Percentiles rank a stretch among this genome's conserved stretches.
These are phyloP conservation scores for Phenganax stokvisi DNA, from an alignment of 92 coral and sea anemone genomes.

Conservation along the genomic window DNA sequence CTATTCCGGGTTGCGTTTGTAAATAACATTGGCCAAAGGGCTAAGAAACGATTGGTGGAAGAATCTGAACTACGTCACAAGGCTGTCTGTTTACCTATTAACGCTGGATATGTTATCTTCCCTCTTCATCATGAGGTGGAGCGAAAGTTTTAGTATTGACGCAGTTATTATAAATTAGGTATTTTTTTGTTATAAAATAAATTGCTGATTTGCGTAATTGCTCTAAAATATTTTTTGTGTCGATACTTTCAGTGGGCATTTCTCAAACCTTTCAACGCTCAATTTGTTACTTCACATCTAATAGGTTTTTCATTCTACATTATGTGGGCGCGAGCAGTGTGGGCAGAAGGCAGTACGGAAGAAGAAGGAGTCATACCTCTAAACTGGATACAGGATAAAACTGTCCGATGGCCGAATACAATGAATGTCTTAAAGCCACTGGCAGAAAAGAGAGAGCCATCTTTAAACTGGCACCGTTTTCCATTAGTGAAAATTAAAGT, in stretches of 20 bases:
- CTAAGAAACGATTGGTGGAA: neutral
- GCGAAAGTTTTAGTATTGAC: neutral
- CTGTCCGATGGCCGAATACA: neutral
- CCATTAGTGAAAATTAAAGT: neutral
- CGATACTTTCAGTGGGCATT: too few species aligned
- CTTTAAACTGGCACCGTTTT: neutral
- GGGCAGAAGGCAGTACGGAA: neutral
- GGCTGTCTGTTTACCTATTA: neutral
- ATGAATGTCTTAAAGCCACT: neutral
- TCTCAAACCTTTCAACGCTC: neutral
- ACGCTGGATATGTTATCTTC: neutral
- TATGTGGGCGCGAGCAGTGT: neutral
- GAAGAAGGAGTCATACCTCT: neutral
- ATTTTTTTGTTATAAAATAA: neutral
- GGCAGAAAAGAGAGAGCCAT: neutral
- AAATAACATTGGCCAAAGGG: neutral
- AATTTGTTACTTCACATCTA: neutral
- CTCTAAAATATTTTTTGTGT: too few species aligned
- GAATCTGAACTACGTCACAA: neutral
- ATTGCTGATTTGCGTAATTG: too few species aligned
- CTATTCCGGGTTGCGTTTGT: neutral
- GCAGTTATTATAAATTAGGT: neutral
- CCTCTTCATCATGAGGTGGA: conserved; percentile 1
- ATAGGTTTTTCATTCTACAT: neutral
- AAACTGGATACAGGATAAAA: neutral